Evolutionary conservation across 2,113 vertebrate species (phyloP).

Genomic region (Amazona guildingii): DNA sequence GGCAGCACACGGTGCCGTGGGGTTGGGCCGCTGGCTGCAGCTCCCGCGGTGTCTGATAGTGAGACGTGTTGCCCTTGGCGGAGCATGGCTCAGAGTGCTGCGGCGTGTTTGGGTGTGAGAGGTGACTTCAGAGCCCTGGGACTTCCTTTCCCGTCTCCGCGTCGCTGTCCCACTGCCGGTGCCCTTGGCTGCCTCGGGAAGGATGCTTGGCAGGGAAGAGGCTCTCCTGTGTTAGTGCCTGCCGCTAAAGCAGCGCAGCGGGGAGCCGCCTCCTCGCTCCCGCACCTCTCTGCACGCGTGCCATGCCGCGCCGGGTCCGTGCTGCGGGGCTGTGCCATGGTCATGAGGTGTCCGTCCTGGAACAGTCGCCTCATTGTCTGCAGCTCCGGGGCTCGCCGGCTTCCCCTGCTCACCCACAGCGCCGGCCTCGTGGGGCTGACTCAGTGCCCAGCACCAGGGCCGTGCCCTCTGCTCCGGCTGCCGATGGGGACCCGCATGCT

Average conservation of each 20-base stretch:
- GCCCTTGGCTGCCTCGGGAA: not conserved
- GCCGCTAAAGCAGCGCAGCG: not conserved
- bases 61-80: conserved; percentile 55
- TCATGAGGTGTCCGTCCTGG: not conserved
- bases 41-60: conserved; percentile 4
- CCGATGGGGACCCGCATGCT: not conserved
- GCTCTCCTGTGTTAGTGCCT: fast-evolving
- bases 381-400: not conserved
- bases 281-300: not conserved
- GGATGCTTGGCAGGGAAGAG: not conserved
- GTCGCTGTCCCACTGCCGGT: not conserved
- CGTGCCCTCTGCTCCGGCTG: conserved; percentile 7
- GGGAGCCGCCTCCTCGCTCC: not conserved
- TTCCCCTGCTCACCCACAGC: not conserved
- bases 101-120: not conserved
- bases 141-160: not conserved
- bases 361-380: conserved; percentile 51
- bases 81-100: not conserved
- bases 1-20: fast-evolving
- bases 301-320: fast-evolving
- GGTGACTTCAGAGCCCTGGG: conserved; percentile 59
- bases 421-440: conserved; percentile 51
- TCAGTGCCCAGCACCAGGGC: conserved; percentile 4
- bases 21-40: not conserved
- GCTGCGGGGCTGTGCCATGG: fast-evolving